Conservation (phyloP, 2,797 vertebrate species). For the Lagorchestes hirsutus region DNA sequence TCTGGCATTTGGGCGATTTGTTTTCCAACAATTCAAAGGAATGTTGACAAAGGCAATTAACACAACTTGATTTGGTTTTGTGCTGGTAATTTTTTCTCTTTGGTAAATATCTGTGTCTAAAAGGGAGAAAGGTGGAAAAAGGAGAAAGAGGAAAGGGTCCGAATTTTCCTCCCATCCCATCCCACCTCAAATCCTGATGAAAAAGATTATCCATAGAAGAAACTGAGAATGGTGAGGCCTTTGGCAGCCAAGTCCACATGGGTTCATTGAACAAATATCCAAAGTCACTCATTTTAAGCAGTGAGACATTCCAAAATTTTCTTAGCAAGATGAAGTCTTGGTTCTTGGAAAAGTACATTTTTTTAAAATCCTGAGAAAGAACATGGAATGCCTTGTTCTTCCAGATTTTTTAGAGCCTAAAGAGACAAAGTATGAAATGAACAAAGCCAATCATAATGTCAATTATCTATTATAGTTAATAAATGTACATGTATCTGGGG, state of each 20-base stretch:
- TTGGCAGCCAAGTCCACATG: background rate
- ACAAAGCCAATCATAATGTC: background rate
- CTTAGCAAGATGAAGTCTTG: background rate
- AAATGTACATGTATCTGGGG: background rate
- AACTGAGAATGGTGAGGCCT: background rate
- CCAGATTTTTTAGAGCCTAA: background rate
- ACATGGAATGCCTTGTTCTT: background rate
- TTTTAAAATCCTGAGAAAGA: background rate
- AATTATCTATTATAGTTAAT: background rate
- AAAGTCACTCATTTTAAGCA: background rate
- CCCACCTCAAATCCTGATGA: background rate
- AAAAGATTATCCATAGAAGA: background rate
- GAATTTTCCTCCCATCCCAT: background rate
- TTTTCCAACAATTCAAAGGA: slow-evolving; percentile 28
- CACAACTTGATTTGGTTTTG: background rate
- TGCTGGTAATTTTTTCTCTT: background rate
- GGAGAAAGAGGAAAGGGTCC: background rate
- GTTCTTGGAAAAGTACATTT: background rate
- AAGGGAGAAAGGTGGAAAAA: background rate
- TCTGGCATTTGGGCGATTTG: slow-evolving; percentile 24
- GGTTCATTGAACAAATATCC: background rate
- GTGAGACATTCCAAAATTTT: background rate
- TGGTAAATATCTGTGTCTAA: background rate
- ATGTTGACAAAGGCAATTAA: background rate
- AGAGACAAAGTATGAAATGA: background rate